These are phyloP conservation scores for Chitala chitala DNA, from an alignment of 2,113 vertebrate genomes.

Conservation along the genomic window DNA sequence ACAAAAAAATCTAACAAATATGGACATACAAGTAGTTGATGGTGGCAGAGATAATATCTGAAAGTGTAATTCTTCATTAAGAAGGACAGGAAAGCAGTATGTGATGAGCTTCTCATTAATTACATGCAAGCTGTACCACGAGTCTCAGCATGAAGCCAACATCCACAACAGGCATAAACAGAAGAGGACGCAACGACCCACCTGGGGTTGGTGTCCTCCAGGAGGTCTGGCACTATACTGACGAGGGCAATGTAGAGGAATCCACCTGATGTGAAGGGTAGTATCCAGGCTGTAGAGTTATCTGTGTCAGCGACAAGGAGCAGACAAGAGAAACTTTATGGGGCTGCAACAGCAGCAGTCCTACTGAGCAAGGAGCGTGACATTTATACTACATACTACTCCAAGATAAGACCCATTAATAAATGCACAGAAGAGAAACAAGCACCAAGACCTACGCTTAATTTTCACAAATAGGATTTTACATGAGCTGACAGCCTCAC, in stretches of 20 bases:
- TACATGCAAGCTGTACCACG: too few relatives aligned
- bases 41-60: too few relatives aligned
- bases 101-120: too few relatives aligned
- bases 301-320: constrained; percentile 50
- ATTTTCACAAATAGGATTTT: too few relatives aligned
- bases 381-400: neutral
- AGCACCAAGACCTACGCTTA: too few relatives aligned
- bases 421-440: too few relatives aligned
- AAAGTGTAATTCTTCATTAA: neutral
- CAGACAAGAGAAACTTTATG: neutral
- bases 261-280: constrained; percentile 91
- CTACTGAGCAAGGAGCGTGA: neutral
- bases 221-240: constrained; percentile 88
- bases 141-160: too few relatives aligned
- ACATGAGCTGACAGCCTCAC: too few relatives aligned
- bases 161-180: neutral
- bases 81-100: neutral
- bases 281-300: constrained; percentile 82
- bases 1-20: neutral
- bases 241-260: constrained; percentile 97
- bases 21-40: neutral
- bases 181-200: constrained; percentile 46
- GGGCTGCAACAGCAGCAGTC: neutral
- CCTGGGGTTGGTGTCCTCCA: constrained; percentile 85
- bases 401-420: too few relatives aligned